Base-by-base conservation (phyloP, 2,797 vertebrate genomes). In the Malurus splendens region DNA sequence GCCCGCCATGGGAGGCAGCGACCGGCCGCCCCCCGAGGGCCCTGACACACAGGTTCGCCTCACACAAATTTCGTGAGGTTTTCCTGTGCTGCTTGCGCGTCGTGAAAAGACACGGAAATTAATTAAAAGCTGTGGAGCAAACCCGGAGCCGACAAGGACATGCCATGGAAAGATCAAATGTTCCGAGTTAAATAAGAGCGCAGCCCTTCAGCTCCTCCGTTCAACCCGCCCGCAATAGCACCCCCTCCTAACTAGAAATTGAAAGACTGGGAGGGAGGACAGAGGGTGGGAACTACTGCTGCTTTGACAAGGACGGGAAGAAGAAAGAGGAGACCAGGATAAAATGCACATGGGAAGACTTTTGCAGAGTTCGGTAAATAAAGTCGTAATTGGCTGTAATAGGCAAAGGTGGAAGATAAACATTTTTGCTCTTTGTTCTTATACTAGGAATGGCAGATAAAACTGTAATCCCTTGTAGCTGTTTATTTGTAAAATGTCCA, bases 401-500 rank as follows among this genome's bases (percentile, higher is more conserved):
- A 80, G 17, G 36, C 82, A 62, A 89, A 91, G 73, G 76, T 82
- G 62, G 62, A 71, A 82, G 47, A 90, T 45, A 51, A 79, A 96
- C 90, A 94, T 93, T 96, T 30, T 24, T 42, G 70, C 38, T 86
- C 86, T 83, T 90, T 92, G 70, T 92, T 87, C 73, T 50, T 24
- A 82, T 77, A 65, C 32, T 48, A 65, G 7, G 80, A 70, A 59
- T 50, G 89, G 82, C 72, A 66, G 73, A 52, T 68, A 32, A 83
- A 91, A 87, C 84, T 90, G 74, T 52, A 92, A 83, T 90, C 74
- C 71, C 45, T 59, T 61, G 80, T 75, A 83, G 77, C 66, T 72
- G 96, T 97, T 97, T 97, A 97, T 97, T 97, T 96, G 96, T 96
- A 82, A 93, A 95, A 95, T 94, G 95, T 95, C 90, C 94, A 96